phyloP scores from a whole-genome alignment of 2,797 vertebrate genomes.

The Synaphobranchus kaupii region DNA sequence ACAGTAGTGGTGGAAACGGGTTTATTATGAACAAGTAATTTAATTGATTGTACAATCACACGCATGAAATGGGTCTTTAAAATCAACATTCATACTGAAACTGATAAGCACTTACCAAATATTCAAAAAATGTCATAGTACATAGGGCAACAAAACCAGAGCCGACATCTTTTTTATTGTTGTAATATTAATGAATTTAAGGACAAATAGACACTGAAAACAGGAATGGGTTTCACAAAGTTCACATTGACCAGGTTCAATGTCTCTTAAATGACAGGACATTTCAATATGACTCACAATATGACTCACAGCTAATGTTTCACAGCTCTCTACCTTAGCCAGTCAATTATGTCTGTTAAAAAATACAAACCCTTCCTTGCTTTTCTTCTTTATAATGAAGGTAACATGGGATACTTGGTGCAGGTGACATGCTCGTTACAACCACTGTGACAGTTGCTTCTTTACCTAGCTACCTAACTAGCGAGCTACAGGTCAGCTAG shows the following conservation, averaged over 20 bases:
- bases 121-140: background rate
- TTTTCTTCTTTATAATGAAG: background rate
- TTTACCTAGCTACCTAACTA: background rate
- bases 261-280: too few relatives aligned
- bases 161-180: background rate
- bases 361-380: background rate
- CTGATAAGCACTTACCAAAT: background rate
- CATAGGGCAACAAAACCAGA: background rate
- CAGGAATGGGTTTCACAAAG: background rate
- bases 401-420: background rate
- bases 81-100: background rate
- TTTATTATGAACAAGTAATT: background rate
- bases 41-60: background rate
- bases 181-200: background rate
- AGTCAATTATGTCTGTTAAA: constrained; percentile 1
- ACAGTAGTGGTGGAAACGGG: background rate
- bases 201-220: background rate
- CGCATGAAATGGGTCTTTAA: background rate
- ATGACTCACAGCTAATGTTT: too few relatives aligned
- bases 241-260: background rate
- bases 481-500: background rate
- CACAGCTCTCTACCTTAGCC: too few relatives aligned
- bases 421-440: background rate
- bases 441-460: background rate
- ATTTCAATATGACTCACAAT: too few relatives aligned